Evolutionary conservation across 2,888 invertebrate species (phyloP).

Genomic region (Chaitophorus viminalis): DNA sequence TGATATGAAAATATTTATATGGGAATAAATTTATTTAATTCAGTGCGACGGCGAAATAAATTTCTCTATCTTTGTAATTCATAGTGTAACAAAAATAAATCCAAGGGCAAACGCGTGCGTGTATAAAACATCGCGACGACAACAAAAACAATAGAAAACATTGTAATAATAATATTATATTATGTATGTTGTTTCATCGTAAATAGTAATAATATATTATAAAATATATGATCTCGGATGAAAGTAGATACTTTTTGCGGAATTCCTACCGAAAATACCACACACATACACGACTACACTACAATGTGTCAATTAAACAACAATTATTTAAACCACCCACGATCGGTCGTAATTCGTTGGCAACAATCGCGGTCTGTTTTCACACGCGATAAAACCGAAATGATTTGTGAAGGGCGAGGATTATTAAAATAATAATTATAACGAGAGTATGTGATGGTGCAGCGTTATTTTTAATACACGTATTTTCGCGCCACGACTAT

Average conservation of each 20-base stretch:
- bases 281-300: too few relatives aligned
- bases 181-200: not conserved
- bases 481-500: not conserved
- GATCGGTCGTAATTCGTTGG: slow-evolving; percentile 21
- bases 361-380: not conserved
- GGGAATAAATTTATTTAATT: not conserved
- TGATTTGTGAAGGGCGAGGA: not conserved
- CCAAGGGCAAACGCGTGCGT: not conserved
- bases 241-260: not conserved
- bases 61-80: not conserved
- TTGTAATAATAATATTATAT: too few relatives aligned
- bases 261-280: not conserved
- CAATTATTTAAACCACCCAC: not conserved
- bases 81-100: not conserved
- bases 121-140: too few relatives aligned
- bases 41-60: not conserved
- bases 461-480: slow-evolving; percentile 22
- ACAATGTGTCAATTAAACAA: not conserved
- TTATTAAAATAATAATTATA: too few relatives aligned
- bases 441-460: not conserved
- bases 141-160: slow-evolving; percentile 21
- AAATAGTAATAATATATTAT: not conserved
- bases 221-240: not conserved
- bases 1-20: not conserved
- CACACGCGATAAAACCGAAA: not conserved